A percentile compares a stretch with the other conserved stretches of the same genome.
phyloP scores from a whole-genome alignment of 2,113 vertebrate species.

The Bettongia penicillata region DNA sequence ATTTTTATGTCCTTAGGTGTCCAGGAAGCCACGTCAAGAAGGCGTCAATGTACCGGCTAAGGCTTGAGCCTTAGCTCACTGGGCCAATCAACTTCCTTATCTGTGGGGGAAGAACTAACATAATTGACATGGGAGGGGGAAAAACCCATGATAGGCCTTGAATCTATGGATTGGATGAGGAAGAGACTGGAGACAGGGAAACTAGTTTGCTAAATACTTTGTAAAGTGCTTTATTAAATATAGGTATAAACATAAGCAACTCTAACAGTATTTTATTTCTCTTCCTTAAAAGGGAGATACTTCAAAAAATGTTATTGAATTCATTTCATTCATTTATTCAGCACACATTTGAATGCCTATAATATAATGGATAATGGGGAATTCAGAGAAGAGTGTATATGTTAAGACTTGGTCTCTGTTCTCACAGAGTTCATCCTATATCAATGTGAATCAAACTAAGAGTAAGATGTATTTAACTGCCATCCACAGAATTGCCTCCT shows the following conservation, averaged over 20 bases:
- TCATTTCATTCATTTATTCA: not conserved
- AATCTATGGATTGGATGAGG: not conserved
- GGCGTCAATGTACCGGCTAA: not conserved
- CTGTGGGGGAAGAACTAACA: not conserved
- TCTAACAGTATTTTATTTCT: not conserved
- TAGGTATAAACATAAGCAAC: not conserved
- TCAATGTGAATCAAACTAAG: constrained; percentile 33
- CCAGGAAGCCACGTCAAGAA: not conserved
- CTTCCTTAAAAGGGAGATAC: not conserved
- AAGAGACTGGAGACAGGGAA: not conserved
- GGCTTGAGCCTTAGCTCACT: not conserved
- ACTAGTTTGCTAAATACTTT: not conserved
- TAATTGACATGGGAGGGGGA: not conserved
- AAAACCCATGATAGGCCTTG: not conserved
- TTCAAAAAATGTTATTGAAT: not conserved
- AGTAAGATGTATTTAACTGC: not conserved
- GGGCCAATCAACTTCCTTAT: not conserved
- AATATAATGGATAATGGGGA: not conserved
- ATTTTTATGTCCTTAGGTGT: not conserved
- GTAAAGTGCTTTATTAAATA: not conserved
- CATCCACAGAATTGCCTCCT: not conserved
- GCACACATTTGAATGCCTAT: not conserved
- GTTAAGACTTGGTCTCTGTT: not conserved
- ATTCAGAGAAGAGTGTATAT: not conserved
- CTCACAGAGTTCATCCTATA: not conserved